Evolutionary conservation across 92 coral and sea anemone species (phyloP), one percentile per base, ranked within the genome.

Genomic region (Porites cylindrica): DNA sequence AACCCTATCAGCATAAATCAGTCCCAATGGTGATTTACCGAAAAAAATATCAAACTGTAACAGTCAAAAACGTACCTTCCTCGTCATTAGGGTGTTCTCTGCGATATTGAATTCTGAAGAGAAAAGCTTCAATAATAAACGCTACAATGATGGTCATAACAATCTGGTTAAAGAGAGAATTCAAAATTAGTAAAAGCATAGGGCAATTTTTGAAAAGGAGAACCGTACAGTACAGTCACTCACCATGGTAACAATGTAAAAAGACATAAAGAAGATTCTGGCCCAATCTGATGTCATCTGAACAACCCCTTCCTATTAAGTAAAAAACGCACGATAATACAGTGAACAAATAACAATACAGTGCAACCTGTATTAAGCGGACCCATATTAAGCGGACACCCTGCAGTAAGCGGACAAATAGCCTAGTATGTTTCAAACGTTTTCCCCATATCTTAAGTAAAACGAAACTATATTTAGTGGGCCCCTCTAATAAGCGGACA

Each of bases 91-190:
- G 85, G 24, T 92, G 90, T 90, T 94, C 92, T 72, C 89, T 91
- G 21, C 96, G 94, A 79, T 86, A 95, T 64, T 92, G 89, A 50
- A 97, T 97, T 69, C 95, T 85, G 85, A 97, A 97, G 75, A 95
- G 94, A 72, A 97, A 97, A 1, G 99, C 98, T 74, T 97, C 99
- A 51, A 97, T 90, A 68, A 97, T 89, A 66, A 97, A 97, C 59
- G 99, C 98, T 0, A 97, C 99, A 16, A 97, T 92, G 43, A 97
- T 97, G 54, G 99, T 94, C 99, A 95, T 93, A 66, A 97, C 99
- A 76, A 97, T 97, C 99, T 97, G 88, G 50, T 88, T 12, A 19
- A 73, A 69, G 29, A 10, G 56, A n/a, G 4, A 66, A 13, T 19
- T 10, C 7, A 10, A 69, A 58, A 1, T 12, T 38, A 24, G 8